Conservation (phyloP, 2,113 vertebrate species). For the Engraulis encrasicolus region DNA sequence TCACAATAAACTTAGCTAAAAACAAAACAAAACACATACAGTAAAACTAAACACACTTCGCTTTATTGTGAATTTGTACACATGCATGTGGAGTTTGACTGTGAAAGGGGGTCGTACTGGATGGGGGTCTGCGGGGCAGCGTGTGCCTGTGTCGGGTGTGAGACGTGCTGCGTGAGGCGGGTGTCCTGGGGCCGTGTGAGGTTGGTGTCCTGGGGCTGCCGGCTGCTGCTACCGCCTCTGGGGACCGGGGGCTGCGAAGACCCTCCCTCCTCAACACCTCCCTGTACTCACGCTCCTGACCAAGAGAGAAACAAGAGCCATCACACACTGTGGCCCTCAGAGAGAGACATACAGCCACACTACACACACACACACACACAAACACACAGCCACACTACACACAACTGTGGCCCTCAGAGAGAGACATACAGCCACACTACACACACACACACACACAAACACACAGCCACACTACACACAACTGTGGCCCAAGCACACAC, state of each 20-base stretch:
- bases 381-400: background rate
- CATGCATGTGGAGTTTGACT: too few relatives aligned
- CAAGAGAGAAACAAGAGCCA: constrained; percentile 62
- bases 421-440: constrained; percentile 82
- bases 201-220: constrained; percentile 66
- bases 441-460: constrained; percentile 71
- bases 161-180: constrained; percentile 52
- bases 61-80: constrained; percentile 62
- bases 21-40: too few relatives aligned
- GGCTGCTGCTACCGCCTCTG: constrained; percentile 73
- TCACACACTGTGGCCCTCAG: background rate
- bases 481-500: too few relatives aligned
- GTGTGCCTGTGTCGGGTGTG: constrained; percentile 63
- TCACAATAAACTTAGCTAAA: too few relatives aligned
- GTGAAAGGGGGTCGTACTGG: constrained; percentile 75
- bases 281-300: constrained; percentile 84
- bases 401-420: too few relatives aligned
- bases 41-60: background rate
- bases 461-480: constrained; percentile 79
- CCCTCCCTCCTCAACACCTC: constrained; percentile 78
- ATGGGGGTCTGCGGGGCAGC: constrained; percentile 74
- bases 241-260: constrained; percentile 64
- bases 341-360: too few relatives aligned
- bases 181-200: constrained; percentile 63
- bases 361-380: constrained; percentile 76